phyloP scores from a whole-genome alignment of 2,797 vertebrate genomes.

The Ctenochaetus hawaiiensis region DNA sequence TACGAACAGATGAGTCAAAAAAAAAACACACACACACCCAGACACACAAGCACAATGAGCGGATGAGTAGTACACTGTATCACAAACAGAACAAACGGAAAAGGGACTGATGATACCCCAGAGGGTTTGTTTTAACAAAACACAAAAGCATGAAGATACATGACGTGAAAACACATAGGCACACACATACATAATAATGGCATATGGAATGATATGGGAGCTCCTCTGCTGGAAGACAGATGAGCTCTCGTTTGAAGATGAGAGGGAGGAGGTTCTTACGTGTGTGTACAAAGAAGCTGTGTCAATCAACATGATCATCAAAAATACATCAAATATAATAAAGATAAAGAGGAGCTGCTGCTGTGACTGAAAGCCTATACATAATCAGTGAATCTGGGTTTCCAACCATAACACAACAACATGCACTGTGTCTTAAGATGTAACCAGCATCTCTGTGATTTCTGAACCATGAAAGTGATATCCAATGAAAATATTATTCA shows the following conservation, averaged over 20 bases:
- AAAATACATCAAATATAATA: slow-evolving; percentile 59
- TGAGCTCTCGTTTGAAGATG: slow-evolving; percentile 19
- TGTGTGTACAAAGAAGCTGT: slow-evolving; percentile 31
- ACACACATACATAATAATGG: slow-evolving; percentile 27
- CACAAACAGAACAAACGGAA: slow-evolving; percentile 38
- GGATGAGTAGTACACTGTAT: slow-evolving; percentile 33
- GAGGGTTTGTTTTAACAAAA: slow-evolving; percentile 41
- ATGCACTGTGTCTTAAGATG: slow-evolving; percentile 40
- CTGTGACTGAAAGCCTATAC: slow-evolving; percentile 39
- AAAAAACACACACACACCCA: not conserved
- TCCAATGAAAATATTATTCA: not conserved
- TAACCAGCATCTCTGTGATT: slow-evolving; percentile 44
- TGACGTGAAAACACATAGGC: not conserved
- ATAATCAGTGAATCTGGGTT: slow-evolving; percentile 27
- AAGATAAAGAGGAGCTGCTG: slow-evolving; percentile 36
- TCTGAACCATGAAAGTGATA: not conserved
- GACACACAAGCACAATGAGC: slow-evolving; percentile 15
- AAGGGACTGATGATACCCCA: slow-evolving; percentile 25
- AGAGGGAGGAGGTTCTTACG: not conserved
- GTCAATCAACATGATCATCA: slow-evolving; percentile 57
- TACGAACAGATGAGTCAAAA: slow-evolving; percentile 52
- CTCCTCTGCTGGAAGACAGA: slow-evolving; percentile 3
- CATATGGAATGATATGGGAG: slow-evolving; percentile 27
- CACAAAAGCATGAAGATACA: slow-evolving; percentile 9
- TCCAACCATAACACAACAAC: slow-evolving; percentile 29